These are phyloP conservation scores for Argyresthia goedartella DNA, from an alignment of 2,888 invertebrate species.

Conservation along the genomic window DNA sequence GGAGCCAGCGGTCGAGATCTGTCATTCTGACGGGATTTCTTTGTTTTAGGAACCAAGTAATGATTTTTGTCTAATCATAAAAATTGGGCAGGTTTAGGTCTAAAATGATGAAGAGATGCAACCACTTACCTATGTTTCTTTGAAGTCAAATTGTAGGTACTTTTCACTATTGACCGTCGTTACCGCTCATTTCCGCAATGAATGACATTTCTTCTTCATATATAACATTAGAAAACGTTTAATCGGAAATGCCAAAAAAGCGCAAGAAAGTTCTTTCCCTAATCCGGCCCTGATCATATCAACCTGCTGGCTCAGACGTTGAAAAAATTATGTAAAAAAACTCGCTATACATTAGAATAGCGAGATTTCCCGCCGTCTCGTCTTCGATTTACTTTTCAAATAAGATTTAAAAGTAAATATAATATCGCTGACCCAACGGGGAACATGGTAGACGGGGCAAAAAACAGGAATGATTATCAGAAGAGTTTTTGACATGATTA, in stretches of 20 bases:
- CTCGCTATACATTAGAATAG: conserved; percentile 31
- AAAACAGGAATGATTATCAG: not conserved
- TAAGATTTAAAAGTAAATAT: conserved; percentile 19
- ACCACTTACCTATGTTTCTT: too few species aligned
- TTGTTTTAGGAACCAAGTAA: too few species aligned
- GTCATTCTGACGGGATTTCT: not conserved
- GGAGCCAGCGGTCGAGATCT: conserved; percentile 42
- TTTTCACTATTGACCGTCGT: too few species aligned
- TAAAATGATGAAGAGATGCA: too few species aligned
- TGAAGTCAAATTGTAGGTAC: too few species aligned
- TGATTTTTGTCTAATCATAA: too few species aligned
- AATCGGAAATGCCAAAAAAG: not conserved
- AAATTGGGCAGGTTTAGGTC: too few species aligned
- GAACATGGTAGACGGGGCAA: not conserved
- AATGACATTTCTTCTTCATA: too few species aligned
- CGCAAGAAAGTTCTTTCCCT: conserved; percentile 30
- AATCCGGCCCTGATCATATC: conserved; percentile 35
- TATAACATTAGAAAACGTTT: too few species aligned
- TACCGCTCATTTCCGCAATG: too few species aligned
- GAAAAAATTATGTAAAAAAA: conserved; percentile 45
- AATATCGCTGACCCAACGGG: conserved; percentile 11
- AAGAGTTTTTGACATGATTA: too few species aligned
- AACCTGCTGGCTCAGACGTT: conserved; percentile 37
- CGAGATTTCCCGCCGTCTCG: conserved; percentile 44
- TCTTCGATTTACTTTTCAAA: conserved; percentile 35